Percentiles rank a stretch among this genome's conserved stretches.
Conservation (phyloP, 2,888 invertebrate species). For the Tridacna crocea region DNA sequence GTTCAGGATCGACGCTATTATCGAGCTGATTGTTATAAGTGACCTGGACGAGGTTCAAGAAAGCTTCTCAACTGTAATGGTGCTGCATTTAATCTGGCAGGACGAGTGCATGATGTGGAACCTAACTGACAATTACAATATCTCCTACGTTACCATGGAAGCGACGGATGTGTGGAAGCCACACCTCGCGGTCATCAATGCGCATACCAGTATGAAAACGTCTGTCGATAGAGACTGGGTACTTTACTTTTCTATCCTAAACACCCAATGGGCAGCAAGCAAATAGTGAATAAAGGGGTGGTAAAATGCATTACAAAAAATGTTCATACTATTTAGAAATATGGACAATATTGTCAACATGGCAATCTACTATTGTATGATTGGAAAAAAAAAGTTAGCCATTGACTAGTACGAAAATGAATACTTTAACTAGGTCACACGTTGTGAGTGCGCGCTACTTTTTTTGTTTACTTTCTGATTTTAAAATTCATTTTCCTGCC, state of each 20-base stretch:
- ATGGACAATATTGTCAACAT: too few species aligned
- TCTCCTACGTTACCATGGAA: neutral
- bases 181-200: neutral
- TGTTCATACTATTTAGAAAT: too few species aligned
- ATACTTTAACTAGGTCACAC: too few species aligned
- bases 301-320: too few species aligned
- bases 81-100: neutral
- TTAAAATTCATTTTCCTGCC: too few species aligned
- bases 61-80: neutral
- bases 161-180: neutral
- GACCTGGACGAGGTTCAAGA: neutral
- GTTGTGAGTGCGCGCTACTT: too few species aligned
- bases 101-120: conserved; percentile 12
- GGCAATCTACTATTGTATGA: too few species aligned
- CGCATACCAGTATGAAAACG: neutral
- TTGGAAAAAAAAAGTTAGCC: too few species aligned
- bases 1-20: neutral
- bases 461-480: too few species aligned
- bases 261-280: too few species aligned
- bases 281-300: too few species aligned
- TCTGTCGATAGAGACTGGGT: neutral
- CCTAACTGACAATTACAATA: neutral
- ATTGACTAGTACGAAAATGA: too few species aligned
- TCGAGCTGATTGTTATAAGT: neutral
- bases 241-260: neutral